Conservation (phyloP, 1,140 invertebrate species). For the Leguminivora glycinivorella region DNA sequence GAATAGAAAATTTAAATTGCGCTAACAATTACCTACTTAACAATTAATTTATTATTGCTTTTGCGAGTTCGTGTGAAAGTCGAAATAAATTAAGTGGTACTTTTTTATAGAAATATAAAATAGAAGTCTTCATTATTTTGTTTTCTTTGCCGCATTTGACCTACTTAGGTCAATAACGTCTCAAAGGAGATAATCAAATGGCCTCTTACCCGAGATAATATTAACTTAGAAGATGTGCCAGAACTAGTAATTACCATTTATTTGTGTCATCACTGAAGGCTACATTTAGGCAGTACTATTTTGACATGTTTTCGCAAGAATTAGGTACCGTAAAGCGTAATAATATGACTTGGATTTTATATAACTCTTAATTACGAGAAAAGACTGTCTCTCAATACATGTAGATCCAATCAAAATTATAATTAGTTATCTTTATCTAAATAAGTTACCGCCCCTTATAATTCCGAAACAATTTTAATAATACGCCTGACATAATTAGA, state of each 20-base stretch:
- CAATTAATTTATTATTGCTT: no score
- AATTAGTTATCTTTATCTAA: no score
- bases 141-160: background rate
- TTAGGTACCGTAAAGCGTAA: background rate
- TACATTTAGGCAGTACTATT: background rate
- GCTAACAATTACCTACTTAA: no score
- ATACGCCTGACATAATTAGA: no score
- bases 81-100: background rate
- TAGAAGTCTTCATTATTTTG: background rate
- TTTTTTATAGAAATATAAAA: background rate
- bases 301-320: background rate
- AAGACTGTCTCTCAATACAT: no score
- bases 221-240: slow-evolving; percentile 5
- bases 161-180: slow-evolving; percentile 7
- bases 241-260: slow-evolving; percentile 1
- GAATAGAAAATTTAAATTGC: no score
- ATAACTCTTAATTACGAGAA: no score
- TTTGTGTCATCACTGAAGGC: background rate
- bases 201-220: slow-evolving; percentile 4
- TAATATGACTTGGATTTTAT: no score
- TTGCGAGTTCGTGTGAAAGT: background rate
- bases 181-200: slow-evolving; percentile 22
- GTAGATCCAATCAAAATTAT: no score
- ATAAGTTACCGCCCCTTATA: no score
- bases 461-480: no score